Base-by-base conservation (phyloP, 2,888 invertebrate species). In the Pseudococcus longispinus region DNA sequence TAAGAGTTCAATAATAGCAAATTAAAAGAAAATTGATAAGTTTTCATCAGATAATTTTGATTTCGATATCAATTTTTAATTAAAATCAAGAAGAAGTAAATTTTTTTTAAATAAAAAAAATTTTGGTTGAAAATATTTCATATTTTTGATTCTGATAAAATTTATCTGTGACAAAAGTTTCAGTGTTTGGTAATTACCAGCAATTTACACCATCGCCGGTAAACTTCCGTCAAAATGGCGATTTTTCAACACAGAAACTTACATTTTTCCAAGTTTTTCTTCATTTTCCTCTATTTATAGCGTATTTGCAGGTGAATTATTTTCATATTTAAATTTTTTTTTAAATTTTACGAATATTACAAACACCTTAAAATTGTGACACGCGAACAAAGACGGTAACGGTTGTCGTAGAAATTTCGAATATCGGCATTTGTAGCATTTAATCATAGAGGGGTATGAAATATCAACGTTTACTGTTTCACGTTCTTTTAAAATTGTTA, bases 391-490 rank as follows among this genome's bases (percentile, higher is more conserved):
- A 29, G 70, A 29, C 18, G 1, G 29, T 29, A 29, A 70, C 42
- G 42, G 74, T 18, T 20, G 77, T 37, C 77, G 23, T 80, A 80
- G 77, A 80, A 80, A 80, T 80, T 80, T 37, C 20, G 77, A 80
- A 80, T 80, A 80, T 80, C 77, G 77, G 77, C 77, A 80, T 80
- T 80, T 80, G 84, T 85, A 85, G 85, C 85, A 85, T 85, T 85
- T 70, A 85, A 85, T 70, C 85, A 85, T 85, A 85, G 85, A 85
- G 85, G 85, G 85, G 85, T 85, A 85, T 42, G 74, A 85, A 70
- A 85, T 85, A 85, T 74, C 85, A 85, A 85, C 85, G 85, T 85
- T 85, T 85, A 74, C 85, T 84, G 85, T 70, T 85, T 85, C 85
- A 42, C 85, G 65, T 70, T 85, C 85, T 60, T 65, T 37, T 65